These are phyloP conservation scores for Aeoliscus strigatus DNA, from an alignment of 2,797 vertebrate genomes.

Conservation along the genomic window DNA sequence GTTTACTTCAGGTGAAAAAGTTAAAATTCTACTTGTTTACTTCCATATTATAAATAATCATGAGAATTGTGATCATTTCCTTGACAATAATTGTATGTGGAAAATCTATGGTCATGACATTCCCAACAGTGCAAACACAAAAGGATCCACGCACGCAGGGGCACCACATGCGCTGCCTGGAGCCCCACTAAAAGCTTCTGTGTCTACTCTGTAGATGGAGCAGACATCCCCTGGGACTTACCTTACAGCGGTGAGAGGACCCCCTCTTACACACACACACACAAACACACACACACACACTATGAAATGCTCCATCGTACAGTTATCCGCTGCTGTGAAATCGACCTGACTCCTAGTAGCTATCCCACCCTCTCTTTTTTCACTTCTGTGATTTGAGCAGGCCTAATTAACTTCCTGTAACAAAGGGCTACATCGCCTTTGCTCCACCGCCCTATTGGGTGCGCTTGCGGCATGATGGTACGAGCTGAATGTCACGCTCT, in stretches of 20 bases:
- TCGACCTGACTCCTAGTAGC: constrained; percentile 28
- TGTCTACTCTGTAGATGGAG: constrained; percentile 43
- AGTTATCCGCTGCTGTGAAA: constrained; percentile 37
- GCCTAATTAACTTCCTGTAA: constrained; percentile 57
- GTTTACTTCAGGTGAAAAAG: no score
- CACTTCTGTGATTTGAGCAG: constrained; percentile 14
- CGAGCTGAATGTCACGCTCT: constrained; percentile 73
- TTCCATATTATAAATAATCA: no score
- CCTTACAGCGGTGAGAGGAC: constrained; percentile 28
- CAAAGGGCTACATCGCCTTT: constrained; percentile 27
- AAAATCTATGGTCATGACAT: constrained; percentile 35
- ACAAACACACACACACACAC: no score
- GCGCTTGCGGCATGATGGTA: constrained; percentile 37
- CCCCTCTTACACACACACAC: no score
- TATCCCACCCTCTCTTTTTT: constrained; percentile 1
- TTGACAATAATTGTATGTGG: no score
- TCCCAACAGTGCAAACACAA: constrained; percentile 39
- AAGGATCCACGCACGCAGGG: constrained; percentile 54
- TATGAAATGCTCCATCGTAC: no score
- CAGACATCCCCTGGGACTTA: constrained; percentile 36
- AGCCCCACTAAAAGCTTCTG: constrained; percentile 58
- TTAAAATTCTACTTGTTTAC: no score
- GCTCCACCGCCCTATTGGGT: constrained; percentile 29
- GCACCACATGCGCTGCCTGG: constrained; percentile 52
- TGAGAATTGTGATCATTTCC: no score